Base-by-base conservation (phyloP, 2,113 vertebrate species). In the Crotalus viridis region DNA sequence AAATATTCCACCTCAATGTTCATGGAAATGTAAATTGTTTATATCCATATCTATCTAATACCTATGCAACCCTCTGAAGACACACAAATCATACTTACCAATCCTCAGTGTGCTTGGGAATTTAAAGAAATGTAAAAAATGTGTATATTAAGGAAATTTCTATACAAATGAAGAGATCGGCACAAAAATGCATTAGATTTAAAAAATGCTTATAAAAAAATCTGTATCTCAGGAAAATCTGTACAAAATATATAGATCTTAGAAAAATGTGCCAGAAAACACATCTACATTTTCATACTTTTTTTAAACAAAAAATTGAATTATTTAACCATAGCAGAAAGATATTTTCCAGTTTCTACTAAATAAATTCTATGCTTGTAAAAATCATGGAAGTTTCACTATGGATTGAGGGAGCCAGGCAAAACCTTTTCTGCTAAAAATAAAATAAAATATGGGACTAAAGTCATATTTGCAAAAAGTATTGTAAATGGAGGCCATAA, bases 401-500 rank as follows among this genome's bases (percentile, higher is more conserved):
- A 90, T 9, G 87, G 22, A 13, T 12, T 87, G 89, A 94, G 85
- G 94, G 90, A 93, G 57, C 52, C 22, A 61, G 48, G 90, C 22
- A 81, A 89, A 91, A 74, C 54, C 9, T 52, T 95, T 90, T 43
- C 94, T 92, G 94, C 90, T 90, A 93, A 90, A 26, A 94, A 48
- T 4, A 89, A 92, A 43, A 43, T 43, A 69, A 88, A 92, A 92
- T 94, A 81, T 89, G 56, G 92, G 56, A 57, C 93, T 43, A 93
- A 93, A 91, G 57, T 93, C 15, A 33, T 59, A 93, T 90, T 95
- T 95, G 51, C 90, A 86, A 93, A 94, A 94, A 56, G 26, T 90
- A 69, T 56, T 56, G 57, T 93, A 91, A 95, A 95, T 94, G 92
- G 52, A 87, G 55, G 94, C 91, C 92, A 93, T 89, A 81, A 93